These are phyloP conservation scores for Sebastes oblongus DNA, from an alignment of 2,797 vertebrate species.

Conservation along the genomic window DNA sequence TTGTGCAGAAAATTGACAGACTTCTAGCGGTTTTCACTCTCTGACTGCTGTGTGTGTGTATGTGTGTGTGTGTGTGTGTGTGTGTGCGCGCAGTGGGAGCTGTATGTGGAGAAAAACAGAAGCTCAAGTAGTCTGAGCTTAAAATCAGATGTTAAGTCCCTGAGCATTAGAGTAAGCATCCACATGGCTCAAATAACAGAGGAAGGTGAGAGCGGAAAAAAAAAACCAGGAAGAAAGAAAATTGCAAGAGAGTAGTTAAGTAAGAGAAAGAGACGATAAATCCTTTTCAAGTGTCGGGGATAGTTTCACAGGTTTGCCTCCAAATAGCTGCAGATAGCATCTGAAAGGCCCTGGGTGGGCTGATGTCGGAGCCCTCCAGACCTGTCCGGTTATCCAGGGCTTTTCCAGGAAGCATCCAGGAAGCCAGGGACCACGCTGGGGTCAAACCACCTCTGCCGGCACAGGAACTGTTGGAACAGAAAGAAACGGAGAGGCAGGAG, in stretches of 20 bases:
- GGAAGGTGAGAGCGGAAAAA: not conserved
- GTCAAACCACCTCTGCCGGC: constrained; percentile 59
- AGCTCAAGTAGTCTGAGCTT: constrained; percentile 36
- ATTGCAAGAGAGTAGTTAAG: constrained; percentile 12
- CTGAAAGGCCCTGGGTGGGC: constrained; percentile 22
- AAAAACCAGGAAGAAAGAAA: constrained; percentile 11
- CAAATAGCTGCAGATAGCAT: constrained; percentile 42
- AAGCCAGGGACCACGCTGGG: constrained; percentile 48
- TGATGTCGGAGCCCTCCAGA: constrained; percentile 21
- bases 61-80: constrained; percentile 26
- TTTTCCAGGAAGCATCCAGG: constrained; percentile 63
- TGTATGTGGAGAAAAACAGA: constrained; percentile 22
- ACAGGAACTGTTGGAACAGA: constrained; percentile 35
- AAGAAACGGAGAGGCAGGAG: constrained; percentile 54
- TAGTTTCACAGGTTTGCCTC: constrained; percentile 23
- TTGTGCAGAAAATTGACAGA: constrained; percentile 54
- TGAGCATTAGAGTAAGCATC: constrained; percentile 36
- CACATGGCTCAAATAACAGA: constrained; percentile 28
- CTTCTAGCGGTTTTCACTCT: constrained; percentile 38
- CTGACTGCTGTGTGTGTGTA: constrained; percentile 11
- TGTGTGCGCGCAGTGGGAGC: constrained; percentile 17
- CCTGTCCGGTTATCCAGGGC: constrained; percentile 40
- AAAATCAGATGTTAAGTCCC: constrained; percentile 62
- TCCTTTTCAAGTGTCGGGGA: constrained; percentile 14
- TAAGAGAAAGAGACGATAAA: constrained; percentile 3